Evolutionary conservation across 2,113 vertebrate species (phyloP), one percentile per base, ranked within the genome.

Genomic region (Martes martes): DNA sequence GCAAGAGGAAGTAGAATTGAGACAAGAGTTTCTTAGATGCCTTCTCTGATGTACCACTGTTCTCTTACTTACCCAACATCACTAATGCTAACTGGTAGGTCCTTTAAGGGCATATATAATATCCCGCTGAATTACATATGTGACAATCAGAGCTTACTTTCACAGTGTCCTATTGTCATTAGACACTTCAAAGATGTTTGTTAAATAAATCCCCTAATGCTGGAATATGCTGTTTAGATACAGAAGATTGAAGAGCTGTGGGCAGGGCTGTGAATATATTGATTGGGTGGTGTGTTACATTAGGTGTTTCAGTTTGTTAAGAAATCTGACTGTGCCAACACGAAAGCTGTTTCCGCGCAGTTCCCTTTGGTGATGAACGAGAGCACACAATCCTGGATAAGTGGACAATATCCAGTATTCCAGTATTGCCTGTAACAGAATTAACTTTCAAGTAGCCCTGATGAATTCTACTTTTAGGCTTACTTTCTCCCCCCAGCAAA

Each of bases 341-440:
- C 4, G 55, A 52, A 9, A 67, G 78, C n/a, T 87, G 89, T 73
- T 90, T 71, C 65, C 61, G 45, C n/a, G 23, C 50, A 28, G 74
- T 84, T 89, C 81, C 86, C 26, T 69, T 89, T 86, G 52, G 47
- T 96, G 94, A 97, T 67, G 74, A 92, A 96, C 95, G 94, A 91
- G 88, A 71, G 6, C n/a, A 79, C 61, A 33, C 82, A 91, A 13
- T 14, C 19, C 45, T 65, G 52, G 87, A 63, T 89, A 80, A 81
- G 14, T 93, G 57, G 81, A 50, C 0, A 11, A 9, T 71, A 45
- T 19, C 26, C 7, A 15, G 23, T 61, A 31, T 15, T 23, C 36
- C 16, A 28, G 10, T 39, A 52, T 33, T 47, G 47, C 87, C 47
- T 42, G 42, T 52, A 91, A 89, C 2, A 15, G n/a, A 86, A 95